Evolutionary conservation across 1,140 invertebrate species (phyloP), one percentile per base, ranked within the genome.

Genomic region (Leptonema lineaticorne): DNA sequence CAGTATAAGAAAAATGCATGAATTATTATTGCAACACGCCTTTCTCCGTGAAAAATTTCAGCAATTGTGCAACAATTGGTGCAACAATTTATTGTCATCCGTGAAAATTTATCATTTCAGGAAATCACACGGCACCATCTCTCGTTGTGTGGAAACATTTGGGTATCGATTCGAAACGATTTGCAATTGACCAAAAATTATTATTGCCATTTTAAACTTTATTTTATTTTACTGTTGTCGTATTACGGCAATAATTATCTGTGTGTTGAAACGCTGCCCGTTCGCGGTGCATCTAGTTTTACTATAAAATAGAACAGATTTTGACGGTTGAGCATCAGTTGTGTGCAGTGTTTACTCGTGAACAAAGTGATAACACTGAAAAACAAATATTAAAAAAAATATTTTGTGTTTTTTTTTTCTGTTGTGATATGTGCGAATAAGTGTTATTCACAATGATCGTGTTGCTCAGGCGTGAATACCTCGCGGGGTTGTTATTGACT

Each of bases 91-190:
- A 53, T 22, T 53, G 50, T 14, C 50, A 53, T 53, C 50, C 27
- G 16, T 33, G 30, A 6, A 33, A 11, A 11, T 33, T 8, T 53
- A 26, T 22, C 22, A 53, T 2, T 53, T 11, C 18, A 26, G 18
- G 50, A 26, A 53, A 41, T 16, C 37, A 41, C 37, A 41, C 37
- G 22, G 50, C 50, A 53, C 50, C 50, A 53, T 53, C 50, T 53
- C 20, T 53, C 27, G 50, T 24, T 26, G 50, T 48, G 46, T 20
- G 9, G 46, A 26, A 26, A 24, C 20, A 53, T 53, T 20, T 14
- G 24, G 18, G 50, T 26, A 53, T 8, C 50, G 3, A 53, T 26
- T 53, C 50, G 50, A 53, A 26, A 20, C 22, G 50, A 26, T 53
- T 53, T 53, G 50, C 27, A 53, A 41, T 41, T 41, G 37, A 11